Evolutionary conservation across 2,113 vertebrate genomes (phyloP).

Genomic region (Phycodurus eques): DNA sequence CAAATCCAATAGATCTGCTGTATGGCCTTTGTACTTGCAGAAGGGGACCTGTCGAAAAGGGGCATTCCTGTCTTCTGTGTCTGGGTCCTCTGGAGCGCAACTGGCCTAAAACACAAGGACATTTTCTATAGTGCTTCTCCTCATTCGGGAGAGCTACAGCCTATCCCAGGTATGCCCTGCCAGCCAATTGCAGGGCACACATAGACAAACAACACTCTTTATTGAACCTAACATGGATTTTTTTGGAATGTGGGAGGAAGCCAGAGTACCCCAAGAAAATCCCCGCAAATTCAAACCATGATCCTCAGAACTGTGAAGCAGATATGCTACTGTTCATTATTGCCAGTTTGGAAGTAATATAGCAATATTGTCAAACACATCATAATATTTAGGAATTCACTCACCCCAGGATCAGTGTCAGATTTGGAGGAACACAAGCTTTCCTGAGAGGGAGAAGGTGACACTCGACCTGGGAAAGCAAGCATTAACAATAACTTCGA

Average conservation of each 20-base stretch:
- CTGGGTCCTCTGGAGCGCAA: slow-evolving; percentile 82
- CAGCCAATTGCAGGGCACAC: too few relatives aligned
- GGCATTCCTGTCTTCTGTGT: slow-evolving; percentile 89
- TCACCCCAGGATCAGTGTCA: slow-evolving; percentile 89
- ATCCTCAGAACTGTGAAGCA: too few relatives aligned
- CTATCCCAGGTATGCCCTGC: too few relatives aligned
- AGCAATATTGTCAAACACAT: background rate
- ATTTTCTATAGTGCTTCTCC: background rate
- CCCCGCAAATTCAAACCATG: too few relatives aligned
- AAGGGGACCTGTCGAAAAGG: slow-evolving; percentile 92
- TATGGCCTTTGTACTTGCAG: slow-evolving; percentile 99
- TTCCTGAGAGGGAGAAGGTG: slow-evolving; percentile 97
- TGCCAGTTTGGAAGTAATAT: background rate
- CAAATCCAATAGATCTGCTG: slow-evolving; percentile 94
- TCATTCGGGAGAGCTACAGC: too few relatives aligned
- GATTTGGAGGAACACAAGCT: slow-evolving; percentile 97
- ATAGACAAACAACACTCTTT: too few relatives aligned
- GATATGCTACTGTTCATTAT: too few relatives aligned
- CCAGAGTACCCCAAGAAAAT: too few relatives aligned
- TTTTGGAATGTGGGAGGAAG: too few relatives aligned
- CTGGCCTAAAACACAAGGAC: slow-evolving; percentile 68
- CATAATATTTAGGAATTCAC: slow-evolving; percentile 11
- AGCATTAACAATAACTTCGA: slow-evolving; percentile 2
- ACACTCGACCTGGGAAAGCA: slow-evolving; percentile 84
- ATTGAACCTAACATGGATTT: too few relatives aligned